Evolutionary conservation across 2,888 invertebrate species (phyloP).

Genomic region (Stenodema calcarata): DNA sequence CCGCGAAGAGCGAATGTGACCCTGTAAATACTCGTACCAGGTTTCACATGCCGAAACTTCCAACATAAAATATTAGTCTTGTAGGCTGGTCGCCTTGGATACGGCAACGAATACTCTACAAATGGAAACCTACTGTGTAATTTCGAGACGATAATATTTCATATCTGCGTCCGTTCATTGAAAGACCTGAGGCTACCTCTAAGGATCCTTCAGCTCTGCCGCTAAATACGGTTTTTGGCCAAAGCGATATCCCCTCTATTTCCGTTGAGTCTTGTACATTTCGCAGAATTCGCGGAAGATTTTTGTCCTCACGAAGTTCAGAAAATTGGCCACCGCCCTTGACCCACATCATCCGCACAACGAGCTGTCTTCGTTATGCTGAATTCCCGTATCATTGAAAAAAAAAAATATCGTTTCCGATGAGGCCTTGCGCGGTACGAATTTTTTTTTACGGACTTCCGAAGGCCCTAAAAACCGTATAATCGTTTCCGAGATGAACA

Average conservation of each 20-base stretch:
- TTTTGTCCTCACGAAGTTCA: constrained; percentile 20
- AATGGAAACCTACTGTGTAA: background rate
- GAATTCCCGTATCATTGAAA: background rate
- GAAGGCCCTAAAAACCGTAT: background rate
- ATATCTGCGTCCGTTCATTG: no score
- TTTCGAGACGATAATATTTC: background rate
- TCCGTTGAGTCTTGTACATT: background rate
- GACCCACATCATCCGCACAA: constrained; percentile 12
- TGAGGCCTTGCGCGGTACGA: background rate
- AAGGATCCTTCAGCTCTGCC: background rate
- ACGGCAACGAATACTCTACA: background rate
- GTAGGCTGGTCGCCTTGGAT: background rate
- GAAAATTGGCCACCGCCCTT: constrained; percentile 12
- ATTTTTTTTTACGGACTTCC: background rate
- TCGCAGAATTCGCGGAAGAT: background rate
- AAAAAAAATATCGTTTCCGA: background rate
- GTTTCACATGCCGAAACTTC: background rate
- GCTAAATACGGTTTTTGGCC: background rate
- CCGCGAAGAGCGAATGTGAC: background rate
- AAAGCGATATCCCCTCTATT: background rate
- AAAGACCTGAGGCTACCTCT: background rate
- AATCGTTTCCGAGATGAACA: background rate
- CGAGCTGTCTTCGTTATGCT: background rate
- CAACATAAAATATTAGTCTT: background rate
- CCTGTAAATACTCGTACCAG: background rate